Percentiles rank a stretch among this genome's conserved stretches.
Conservation (phyloP, 2,113 vertebrate species). For the Larimichthys polyactis region DNA sequence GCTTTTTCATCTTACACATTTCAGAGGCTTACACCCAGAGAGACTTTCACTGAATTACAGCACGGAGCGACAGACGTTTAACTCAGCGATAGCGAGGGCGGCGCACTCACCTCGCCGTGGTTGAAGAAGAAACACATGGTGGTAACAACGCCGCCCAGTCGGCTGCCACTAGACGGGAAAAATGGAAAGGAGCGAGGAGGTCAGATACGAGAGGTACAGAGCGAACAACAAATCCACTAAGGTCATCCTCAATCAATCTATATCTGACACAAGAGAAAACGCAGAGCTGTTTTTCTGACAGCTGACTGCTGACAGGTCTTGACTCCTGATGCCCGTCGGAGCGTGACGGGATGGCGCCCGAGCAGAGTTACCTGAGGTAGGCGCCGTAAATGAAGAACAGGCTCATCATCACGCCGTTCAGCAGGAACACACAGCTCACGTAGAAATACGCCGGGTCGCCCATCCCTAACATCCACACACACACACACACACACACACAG, state of each 20-base stretch:
- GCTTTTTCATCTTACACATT: constrained; percentile 32
- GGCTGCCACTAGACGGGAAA: constrained; percentile 86
- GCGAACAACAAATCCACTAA: background rate
- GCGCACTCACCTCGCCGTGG: constrained; percentile 92
- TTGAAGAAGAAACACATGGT: constrained; percentile 96
- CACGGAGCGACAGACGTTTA: background rate
- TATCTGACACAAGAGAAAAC: background rate
- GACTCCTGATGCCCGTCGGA: background rate
- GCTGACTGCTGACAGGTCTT: background rate
- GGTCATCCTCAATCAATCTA: constrained; percentile 11
- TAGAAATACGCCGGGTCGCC: constrained; percentile 98
- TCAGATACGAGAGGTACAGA: constrained; percentile 10
- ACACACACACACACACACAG: background rate
- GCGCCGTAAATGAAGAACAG: constrained; percentile 95
- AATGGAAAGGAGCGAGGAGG: constrained; percentile 5
- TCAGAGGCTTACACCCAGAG: constrained; percentile 21
- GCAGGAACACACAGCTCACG: constrained; percentile 93
- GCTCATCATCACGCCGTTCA: constrained; percentile 97
- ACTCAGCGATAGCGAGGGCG: background rate
- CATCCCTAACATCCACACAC: constrained; percentile 83
- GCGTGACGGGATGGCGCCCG: background rate
- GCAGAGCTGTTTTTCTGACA: constrained; percentile 3
- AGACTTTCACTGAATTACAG: background rate
- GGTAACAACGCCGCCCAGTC: constrained; percentile 90
- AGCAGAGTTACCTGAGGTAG: constrained; percentile 91